phyloP scores from a whole-genome alignment of 2,797 vertebrate genomes.

The Apogon talboti region DNA sequence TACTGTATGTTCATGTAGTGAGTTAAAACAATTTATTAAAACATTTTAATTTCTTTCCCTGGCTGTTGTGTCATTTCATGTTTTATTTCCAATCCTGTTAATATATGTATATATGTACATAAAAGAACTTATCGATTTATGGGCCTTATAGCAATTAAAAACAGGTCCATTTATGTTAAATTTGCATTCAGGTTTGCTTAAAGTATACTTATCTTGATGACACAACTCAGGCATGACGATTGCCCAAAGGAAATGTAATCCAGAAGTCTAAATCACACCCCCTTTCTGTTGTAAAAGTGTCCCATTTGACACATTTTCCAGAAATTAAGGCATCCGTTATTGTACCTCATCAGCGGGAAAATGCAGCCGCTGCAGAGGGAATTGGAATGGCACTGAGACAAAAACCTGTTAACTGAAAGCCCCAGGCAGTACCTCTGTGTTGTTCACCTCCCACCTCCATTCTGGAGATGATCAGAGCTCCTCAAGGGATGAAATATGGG shows the following conservation, averaged over 20 bases:
- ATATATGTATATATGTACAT: too few relatives aligned
- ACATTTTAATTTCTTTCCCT: not conserved
- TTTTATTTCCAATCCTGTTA: not conserved
- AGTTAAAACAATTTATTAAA: not conserved
- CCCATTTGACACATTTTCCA: conserved; percentile 1
- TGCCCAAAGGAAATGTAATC: conserved; percentile 2
- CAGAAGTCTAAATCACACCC: not conserved
- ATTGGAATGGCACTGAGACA: conserved; percentile 15
- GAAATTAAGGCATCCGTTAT: conserved; percentile 31
- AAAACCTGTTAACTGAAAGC: conserved; percentile 26
- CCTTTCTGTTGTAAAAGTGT: conserved; percentile 7
- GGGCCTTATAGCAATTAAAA: too few relatives aligned
- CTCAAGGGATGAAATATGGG: conserved; percentile 8
- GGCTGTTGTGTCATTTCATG: too few relatives aligned
- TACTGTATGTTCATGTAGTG: not conserved
- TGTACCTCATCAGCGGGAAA: conserved; percentile 15
- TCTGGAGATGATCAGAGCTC: conserved; percentile 27
- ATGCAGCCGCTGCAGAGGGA: not conserved
- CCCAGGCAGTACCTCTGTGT: conserved; percentile 1
- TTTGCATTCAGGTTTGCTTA: not conserved
- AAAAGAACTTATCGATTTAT: too few relatives aligned
- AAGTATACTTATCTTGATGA: not conserved
- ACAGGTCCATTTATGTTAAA: too few relatives aligned
- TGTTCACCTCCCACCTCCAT: conserved; percentile 34
- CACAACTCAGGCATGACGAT: not conserved